Base-by-base conservation (phyloP, 2,888 invertebrate species). In the Eumacrocentrus americanus region DNA sequence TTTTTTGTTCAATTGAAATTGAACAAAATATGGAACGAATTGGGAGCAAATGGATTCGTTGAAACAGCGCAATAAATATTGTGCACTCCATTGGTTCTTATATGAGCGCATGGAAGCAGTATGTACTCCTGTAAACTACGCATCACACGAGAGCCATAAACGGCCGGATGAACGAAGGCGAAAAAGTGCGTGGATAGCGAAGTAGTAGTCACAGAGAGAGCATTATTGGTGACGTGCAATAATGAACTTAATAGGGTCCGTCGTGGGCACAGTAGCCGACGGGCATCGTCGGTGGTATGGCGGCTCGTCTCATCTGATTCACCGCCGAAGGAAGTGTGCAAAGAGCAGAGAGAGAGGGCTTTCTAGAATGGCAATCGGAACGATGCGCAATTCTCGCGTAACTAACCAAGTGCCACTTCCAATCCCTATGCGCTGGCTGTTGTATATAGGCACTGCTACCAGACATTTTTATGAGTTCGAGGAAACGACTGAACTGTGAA, bases 311-410 rank as follows among this genome's bases (percentile, higher is more conserved):
- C 42, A 42, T 42, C 60, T 62, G 62, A 64, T 64, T 64, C 62
- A 62, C 62, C 62, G 60, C 55, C 60, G 58, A 62, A 64, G 64
- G 64, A 64, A 62, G 54, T 64, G 60, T 58, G 51, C 23, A 16
- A 29, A 18, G 29, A 11, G 16, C 35, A 54, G 20, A 12, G 29
- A 42, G 47, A 50, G 57, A 25, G 46, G 61, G 62, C 66, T 71
- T 67, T 65, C 68, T 65, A 67, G 64, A 64, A 67, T 69, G 58
- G 65, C 67, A 64, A 64, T 67, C 61, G 64, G 60, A 61, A 64
- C 58, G 61, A 25, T 20, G n/a, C 20, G 42, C 20, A 42, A 42
- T 42, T 59, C 64, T 61, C 62, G 62, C 62, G 61, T 64, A 63
- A 62, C 61, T 62, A 66, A 62, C 60, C 37, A 61, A 64, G 62